Evolutionary conservation across 2,888 invertebrate genomes (phyloP).

Genomic region (Nemotelus pantherinus): DNA sequence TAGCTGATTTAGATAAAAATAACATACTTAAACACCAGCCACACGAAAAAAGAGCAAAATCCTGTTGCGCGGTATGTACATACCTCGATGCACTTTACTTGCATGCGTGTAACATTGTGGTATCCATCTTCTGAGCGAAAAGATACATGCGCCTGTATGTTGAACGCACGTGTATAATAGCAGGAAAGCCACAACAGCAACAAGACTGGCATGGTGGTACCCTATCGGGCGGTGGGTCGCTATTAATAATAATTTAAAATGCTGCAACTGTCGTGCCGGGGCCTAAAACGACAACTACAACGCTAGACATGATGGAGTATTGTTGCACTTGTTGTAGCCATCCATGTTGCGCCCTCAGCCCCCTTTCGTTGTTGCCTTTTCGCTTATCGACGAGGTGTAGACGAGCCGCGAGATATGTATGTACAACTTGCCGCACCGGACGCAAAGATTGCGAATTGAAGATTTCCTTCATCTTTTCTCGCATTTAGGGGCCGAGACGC

Average conservation of each 20-base stretch:
- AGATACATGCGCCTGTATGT: background rate
- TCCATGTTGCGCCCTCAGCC: too few relatives aligned
- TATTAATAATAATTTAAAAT: conserved; percentile 42
- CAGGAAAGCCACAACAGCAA: background rate
- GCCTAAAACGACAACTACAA: background rate
- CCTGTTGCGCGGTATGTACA: background rate
- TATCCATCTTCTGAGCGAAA: background rate
- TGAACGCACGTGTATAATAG: background rate
- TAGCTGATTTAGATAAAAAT: conserved; percentile 33
- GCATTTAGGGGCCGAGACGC: background rate
- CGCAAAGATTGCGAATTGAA: background rate
- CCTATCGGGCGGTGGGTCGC: conserved; percentile 26
- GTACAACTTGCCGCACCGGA: background rate
- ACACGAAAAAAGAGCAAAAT: background rate
- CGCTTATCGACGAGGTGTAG: background rate
- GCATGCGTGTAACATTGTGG: background rate
- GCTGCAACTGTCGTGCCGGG: conserved; percentile 33
- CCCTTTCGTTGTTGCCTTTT: background rate
- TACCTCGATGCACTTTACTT: conserved; percentile 1
- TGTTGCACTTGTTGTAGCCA: conserved; percentile 19
- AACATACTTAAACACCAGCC: conserved; percentile 1
- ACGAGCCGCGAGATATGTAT: background rate
- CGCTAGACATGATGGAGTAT: conserved; percentile 22
- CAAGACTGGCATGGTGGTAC: background rate
- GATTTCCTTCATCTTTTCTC: background rate